A percentile compares a stretch with the other conserved stretches of the same genome.
phyloP scores from a whole-genome alignment of 2,113 vertebrate species.

The Nycticryphes semicollaris region DNA sequence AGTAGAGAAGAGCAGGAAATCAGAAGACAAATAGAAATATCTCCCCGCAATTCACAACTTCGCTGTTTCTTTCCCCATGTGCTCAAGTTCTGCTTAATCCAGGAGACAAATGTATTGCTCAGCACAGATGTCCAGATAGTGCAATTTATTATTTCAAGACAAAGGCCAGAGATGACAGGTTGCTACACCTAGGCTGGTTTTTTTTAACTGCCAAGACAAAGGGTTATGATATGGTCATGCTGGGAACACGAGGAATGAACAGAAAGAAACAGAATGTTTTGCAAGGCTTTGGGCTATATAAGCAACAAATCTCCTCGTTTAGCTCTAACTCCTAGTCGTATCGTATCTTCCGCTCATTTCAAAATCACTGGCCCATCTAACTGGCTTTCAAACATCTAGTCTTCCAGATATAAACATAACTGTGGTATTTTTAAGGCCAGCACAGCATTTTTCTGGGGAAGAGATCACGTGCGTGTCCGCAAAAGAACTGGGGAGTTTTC shows the following conservation, averaged over 20 bases:
- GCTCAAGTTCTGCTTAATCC: background rate
- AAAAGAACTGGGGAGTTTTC: background rate
- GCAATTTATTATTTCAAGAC: background rate
- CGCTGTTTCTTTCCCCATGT: background rate
- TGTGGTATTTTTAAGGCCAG: background rate
- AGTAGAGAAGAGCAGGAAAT: background rate
- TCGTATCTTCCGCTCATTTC: background rate
- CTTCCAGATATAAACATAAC: background rate
- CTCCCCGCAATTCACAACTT: background rate
- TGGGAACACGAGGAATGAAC: background rate
- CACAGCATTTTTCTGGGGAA: background rate
- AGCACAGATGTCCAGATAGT: background rate
- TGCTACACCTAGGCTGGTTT: background rate
- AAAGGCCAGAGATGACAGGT: background rate
- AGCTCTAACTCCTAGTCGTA: background rate
- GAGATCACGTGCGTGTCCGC: background rate
- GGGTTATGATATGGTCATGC: background rate
- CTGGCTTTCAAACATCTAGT: background rate
- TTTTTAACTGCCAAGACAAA: background rate
- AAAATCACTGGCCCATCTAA: background rate
- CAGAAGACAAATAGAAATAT: background rate
- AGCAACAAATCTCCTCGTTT: background rate
- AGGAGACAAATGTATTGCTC: background rate
- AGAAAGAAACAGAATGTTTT: background rate
- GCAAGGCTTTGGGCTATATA: background rate